Conservation (phyloP, 2,113 vertebrate genomes). For the Motacilla alba region DNA sequence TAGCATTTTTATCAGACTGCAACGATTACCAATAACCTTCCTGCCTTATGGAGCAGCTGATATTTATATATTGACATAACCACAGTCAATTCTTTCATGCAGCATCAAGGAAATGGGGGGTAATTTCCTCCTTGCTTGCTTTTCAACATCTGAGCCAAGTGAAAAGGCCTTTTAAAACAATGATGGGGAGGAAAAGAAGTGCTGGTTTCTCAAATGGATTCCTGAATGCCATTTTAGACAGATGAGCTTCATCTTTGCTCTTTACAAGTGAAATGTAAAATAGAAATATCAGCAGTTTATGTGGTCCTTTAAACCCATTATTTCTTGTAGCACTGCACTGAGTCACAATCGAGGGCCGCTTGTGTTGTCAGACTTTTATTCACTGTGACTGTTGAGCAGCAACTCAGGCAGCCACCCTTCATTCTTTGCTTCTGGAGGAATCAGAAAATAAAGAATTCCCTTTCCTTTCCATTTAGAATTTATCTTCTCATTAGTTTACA, state of each 20-base stretch:
- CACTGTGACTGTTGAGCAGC: background rate
- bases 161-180: background rate
- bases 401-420: background rate
- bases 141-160: background rate
- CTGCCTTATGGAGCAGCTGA: background rate
- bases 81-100: background rate
- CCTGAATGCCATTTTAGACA: background rate
- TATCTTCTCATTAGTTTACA: background rate
- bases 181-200: background rate
- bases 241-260: background rate
- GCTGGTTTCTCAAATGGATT: background rate
- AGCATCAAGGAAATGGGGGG: background rate
- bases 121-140: background rate
- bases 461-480: background rate
- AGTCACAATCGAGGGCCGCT: background rate
- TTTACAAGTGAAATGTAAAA: background rate
- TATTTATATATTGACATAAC: background rate
- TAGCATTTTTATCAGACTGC: background rate
- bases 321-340: fast-evolving
- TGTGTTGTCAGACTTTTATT: background rate
- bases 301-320: background rate
- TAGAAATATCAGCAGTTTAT: background rate
- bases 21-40: background rate
- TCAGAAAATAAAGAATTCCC: background rate
- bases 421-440: background rate